These are phyloP conservation scores for Cydia strobilella DNA, from an alignment of 1,140 invertebrate genomes.

Conservation along the genomic window DNA sequence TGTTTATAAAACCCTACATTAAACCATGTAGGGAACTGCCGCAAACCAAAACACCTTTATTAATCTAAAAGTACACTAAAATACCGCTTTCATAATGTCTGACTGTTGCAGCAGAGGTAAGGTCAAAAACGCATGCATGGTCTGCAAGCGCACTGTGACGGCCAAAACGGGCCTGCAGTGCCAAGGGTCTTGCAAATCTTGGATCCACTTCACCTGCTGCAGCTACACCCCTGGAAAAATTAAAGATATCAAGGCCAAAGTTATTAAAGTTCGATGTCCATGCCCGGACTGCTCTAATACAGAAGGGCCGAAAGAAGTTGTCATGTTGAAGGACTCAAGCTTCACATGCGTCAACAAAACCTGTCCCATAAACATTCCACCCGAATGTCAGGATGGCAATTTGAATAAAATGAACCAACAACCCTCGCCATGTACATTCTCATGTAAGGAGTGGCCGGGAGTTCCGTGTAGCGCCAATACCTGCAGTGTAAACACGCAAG, in stretches of 20 bases:
- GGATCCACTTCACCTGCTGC: constrained; percentile 60
- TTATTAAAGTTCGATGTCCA: constrained; percentile 59
- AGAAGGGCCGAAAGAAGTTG: constrained; percentile 48
- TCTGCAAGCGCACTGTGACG: constrained; percentile 56
- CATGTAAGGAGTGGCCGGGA: not conserved
- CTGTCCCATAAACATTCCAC: constrained; percentile 58
- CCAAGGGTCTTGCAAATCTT: constrained; percentile 58
- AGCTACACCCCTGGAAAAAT: constrained; percentile 64
- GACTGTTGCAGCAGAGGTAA: not conserved
- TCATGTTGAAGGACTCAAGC: constrained; percentile 44
- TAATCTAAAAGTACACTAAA: not conserved
- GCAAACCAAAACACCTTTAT: not conserved
- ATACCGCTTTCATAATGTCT: not conserved
- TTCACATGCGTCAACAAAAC: constrained; percentile 54
- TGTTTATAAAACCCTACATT: not conserved
- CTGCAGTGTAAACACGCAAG: not conserved
- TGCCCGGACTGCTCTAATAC: constrained; percentile 61
- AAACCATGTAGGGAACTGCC: not conserved
- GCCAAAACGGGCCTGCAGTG: constrained; percentile 62
- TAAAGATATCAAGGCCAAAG: constrained; percentile 60
- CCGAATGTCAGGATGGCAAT: constrained; percentile 42
- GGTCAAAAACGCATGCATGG: constrained; percentile 62
- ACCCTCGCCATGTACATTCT: constrained; percentile 36
- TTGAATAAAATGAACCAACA: constrained; percentile 40
- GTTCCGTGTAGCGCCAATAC: not conserved